These are phyloP conservation scores for Ips nitidus DNA, from an alignment of 1,140 invertebrate genomes.

Conservation along the genomic window DNA sequence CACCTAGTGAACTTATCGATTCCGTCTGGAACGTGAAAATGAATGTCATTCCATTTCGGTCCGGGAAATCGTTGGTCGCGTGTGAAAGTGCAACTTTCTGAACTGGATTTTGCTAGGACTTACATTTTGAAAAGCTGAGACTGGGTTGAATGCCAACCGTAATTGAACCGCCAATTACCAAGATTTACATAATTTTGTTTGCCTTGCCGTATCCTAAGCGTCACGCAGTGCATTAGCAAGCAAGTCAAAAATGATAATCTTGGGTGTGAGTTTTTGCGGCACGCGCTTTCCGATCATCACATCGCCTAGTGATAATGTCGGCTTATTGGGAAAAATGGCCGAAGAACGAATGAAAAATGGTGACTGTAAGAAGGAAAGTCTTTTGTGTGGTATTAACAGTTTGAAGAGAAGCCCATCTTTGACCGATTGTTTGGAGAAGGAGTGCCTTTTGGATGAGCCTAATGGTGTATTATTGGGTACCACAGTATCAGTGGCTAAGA, in stretches of 20 bases:
- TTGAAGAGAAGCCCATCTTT: conserved; percentile 38
- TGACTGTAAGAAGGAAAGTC: conserved; percentile 5
- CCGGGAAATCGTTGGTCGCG: neutral
- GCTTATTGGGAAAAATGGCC: conserved; percentile 21
- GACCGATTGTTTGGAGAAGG: conserved; percentile 44
- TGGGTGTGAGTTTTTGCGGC: conserved; percentile 35
- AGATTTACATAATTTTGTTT: too few relatives aligned
- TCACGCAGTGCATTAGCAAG: neutral
- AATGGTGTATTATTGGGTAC: conserved; percentile 43
- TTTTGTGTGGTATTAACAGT: conserved; percentile 8
- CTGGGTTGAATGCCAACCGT: too few relatives aligned
- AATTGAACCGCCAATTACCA: too few relatives aligned
- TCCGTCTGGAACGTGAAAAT: conserved; percentile 14
- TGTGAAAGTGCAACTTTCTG: neutral
- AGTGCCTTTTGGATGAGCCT: conserved; percentile 11
- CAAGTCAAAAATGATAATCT: conserved; percentile 22
- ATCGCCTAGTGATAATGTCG: conserved; percentile 15
- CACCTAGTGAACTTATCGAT: conserved; percentile 26
- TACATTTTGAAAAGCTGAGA: too few relatives aligned
- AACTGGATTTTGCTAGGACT: neutral
- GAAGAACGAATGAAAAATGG: neutral
- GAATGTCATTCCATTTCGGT: neutral
- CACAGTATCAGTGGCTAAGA: conserved; percentile 40
- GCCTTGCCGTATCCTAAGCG: too few relatives aligned
- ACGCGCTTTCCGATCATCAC: conserved; percentile 16